Conservation (phyloP, 1,140 invertebrate species). For the Orius insidiosus region DNA sequence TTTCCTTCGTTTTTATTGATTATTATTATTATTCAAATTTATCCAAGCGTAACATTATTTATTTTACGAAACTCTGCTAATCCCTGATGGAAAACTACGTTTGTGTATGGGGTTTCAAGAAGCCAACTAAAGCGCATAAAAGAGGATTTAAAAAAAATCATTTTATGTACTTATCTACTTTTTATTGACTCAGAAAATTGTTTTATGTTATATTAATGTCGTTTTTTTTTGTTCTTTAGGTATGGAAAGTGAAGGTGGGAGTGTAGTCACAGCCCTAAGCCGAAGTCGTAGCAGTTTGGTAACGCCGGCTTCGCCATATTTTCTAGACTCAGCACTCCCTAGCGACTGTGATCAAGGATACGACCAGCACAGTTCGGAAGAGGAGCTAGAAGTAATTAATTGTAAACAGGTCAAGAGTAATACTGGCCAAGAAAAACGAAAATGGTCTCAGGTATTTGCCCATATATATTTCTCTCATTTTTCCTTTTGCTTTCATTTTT, state of each 20-base stretch:
- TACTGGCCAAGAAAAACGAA: slow-evolving; percentile 46
- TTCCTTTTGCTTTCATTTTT: too few species aligned
- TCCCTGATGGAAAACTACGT: too few species aligned
- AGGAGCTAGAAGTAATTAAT: slow-evolving; percentile 72
- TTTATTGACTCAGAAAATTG: not conserved
- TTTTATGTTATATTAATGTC: too few species aligned
- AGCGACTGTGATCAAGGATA: slow-evolving; percentile 36
- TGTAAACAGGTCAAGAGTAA: slow-evolving; percentile 26
- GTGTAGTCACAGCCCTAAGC: slow-evolving; percentile 7
- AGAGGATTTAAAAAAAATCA: too few species aligned
- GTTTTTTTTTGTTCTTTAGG: slow-evolving; percentile 19
- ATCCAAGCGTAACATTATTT: too few species aligned
- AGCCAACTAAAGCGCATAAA: too few species aligned
- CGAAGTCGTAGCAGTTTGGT: slow-evolving; percentile 16
- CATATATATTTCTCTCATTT: too few species aligned
- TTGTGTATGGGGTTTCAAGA: too few species aligned
- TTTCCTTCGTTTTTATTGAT: too few species aligned
- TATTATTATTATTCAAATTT: too few species aligned
- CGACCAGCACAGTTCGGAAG: slow-evolving; percentile 79
- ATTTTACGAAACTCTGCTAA: too few species aligned
- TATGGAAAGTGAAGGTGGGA: slow-evolving; percentile 25
- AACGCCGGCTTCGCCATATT: slow-evolving; percentile 19
- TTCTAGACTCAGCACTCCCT: slow-evolving; percentile 23
- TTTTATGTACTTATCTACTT: too few species aligned
- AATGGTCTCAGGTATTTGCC: slow-evolving; percentile 46